A percentile compares a stretch with the other conserved stretches of the same genome.
Evolutionary conservation across 2,797 vertebrate species (phyloP).

Genomic region (Aulostomus chinensis): DNA sequence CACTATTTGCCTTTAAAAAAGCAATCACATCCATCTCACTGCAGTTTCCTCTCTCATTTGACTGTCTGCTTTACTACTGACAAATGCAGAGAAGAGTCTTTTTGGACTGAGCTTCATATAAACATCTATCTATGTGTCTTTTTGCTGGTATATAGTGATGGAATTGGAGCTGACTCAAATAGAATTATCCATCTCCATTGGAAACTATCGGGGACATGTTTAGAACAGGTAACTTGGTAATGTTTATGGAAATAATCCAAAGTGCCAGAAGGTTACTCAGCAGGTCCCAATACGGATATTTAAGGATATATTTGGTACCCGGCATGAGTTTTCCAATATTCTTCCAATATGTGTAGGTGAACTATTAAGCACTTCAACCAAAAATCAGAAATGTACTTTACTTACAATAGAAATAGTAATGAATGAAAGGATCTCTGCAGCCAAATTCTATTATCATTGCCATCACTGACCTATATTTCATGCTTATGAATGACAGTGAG

Average conservation of each 20-base stretch:
- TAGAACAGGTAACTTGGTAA: neutral
- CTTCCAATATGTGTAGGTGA: neutral
- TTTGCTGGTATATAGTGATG: neutral
- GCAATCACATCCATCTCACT: neutral
- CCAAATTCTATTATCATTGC: too few species aligned
- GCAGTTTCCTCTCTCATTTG: slow-evolving; percentile 20
- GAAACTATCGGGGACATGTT: neutral
- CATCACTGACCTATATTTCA: too few species aligned
- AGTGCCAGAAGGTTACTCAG: neutral
- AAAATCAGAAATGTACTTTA: too few species aligned
- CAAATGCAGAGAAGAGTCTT: slow-evolving; percentile 13
- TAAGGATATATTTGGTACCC: neutral
- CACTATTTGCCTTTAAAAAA: too few species aligned
- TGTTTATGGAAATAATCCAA: neutral
- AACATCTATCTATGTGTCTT: slow-evolving; percentile 1
- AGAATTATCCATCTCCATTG: neutral
- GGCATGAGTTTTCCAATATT: neutral
- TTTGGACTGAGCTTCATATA: neutral
- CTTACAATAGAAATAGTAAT: too few species aligned
- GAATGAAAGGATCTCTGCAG: too few species aligned
- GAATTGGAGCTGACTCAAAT: neutral
- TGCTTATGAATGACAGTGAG: too few species aligned
- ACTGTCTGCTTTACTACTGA: too few species aligned
- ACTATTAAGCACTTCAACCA: too few species aligned
- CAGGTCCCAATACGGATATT: neutral